Evolutionary conservation across 1,140 invertebrate genomes (phyloP), one percentile per base, ranked within the genome.

Genomic region (Drosophila malerkotliana): DNA sequence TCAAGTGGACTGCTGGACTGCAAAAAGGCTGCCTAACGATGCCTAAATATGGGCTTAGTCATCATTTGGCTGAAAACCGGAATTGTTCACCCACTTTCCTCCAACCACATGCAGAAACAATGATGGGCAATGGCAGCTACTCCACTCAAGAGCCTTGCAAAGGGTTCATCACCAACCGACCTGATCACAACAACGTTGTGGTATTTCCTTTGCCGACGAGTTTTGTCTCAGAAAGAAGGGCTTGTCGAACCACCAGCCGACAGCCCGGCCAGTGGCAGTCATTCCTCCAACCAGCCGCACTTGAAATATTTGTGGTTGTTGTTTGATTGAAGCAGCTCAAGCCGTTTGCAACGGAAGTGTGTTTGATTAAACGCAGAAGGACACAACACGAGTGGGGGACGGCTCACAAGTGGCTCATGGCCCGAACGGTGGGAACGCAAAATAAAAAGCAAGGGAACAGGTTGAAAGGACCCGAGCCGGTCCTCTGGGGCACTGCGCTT

Each of bases 251-350:
- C 21, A 21, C 7, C 44, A 47, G 18, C 44, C 44, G 44, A 10
- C 41, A 44, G 14, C 30, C 66, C 30, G 30, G 49, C 39, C 34
- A 37, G 49, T 48, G 34, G 32, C 58, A 61, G 26, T 53, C 58
- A 21, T 53, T 18, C 66, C 77, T 74, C 72, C 79, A 83, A 62
- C 80, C 79, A 68, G 69, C 69, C 74, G 56, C 75, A 87, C 82
- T 85, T 85, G 82, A 85, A 85, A 85, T 82, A 82, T 85, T 75
- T 85, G 82, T 87, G 82, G 82, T 88, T 87, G 82, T 85, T 85
- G 78, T 85, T 85, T 85, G 82, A 85, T 85, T 85, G 82, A 87
- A 85, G 82, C 83, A 59, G 78, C 85, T 85, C 82, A 87, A 85
- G 82, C 78, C 78, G 82, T 82, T 85, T 76, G 82, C 82, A 87